Evolutionary conservation across 2,797 vertebrate species (phyloP).

Genomic region (Cetoscarus ocellatus): DNA sequence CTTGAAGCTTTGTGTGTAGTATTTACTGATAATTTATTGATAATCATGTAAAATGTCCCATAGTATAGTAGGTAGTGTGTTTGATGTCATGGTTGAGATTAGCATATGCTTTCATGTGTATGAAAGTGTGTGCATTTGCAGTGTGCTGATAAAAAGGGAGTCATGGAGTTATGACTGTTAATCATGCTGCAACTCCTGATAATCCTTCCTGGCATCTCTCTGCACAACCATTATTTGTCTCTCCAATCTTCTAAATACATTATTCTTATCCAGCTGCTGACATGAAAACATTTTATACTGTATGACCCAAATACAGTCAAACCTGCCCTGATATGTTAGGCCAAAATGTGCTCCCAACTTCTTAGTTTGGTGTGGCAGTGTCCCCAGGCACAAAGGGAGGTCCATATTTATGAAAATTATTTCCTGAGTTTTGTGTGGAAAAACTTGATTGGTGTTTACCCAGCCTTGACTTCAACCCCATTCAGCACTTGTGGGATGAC

Average conservation of each 20-base stretch:
- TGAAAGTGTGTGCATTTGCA: neutral
- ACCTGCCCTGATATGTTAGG: too few relatives aligned
- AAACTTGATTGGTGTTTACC: neutral
- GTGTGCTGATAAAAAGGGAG: conserved; percentile 33
- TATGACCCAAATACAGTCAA: neutral
- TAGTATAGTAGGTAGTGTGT: neutral
- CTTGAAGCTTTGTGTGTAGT: neutral
- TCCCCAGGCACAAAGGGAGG: neutral
- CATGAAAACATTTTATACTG: too few relatives aligned
- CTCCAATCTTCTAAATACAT: neutral
- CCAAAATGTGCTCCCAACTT: too few relatives aligned
- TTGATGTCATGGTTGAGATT: neutral
- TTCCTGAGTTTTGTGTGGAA: conserved; percentile 11
- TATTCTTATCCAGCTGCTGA: too few relatives aligned
- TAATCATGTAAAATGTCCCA: neutral
- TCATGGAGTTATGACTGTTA: conserved; percentile 40
- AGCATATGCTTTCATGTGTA: conserved; percentile 1
- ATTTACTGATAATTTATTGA: too few relatives aligned
- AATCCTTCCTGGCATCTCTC: conserved; percentile 5
- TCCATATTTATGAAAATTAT: neutral
- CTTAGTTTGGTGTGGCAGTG: neutral
- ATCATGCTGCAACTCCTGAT: conserved; percentile 34
- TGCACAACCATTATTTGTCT: neutral
- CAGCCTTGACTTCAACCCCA: conserved; percentile 1
- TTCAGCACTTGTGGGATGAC: neutral